phyloP scores from a whole-genome alignment of 2,113 vertebrate genomes.

The Pteruthius melanotis region DNA sequence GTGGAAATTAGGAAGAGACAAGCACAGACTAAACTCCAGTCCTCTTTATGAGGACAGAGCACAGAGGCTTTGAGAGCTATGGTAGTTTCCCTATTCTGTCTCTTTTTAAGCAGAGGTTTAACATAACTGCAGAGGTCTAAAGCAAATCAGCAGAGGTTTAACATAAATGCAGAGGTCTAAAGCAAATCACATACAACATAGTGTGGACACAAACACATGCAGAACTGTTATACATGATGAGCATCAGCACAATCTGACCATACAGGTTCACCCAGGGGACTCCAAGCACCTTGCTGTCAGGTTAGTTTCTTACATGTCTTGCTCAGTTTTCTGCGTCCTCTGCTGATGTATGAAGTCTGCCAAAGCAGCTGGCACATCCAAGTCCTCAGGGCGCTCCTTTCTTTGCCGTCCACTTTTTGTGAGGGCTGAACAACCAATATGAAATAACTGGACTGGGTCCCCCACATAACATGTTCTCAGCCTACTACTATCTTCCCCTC shows the following conservation, averaged over 20 bases:
- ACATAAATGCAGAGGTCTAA: neutral
- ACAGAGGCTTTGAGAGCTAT: neutral
- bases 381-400: slow-evolving; percentile 87
- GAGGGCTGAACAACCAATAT: slow-evolving; percentile 73
- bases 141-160: neutral
- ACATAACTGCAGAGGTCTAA: neutral
- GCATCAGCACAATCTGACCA: neutral
- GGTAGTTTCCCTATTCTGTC: neutral
- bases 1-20: neutral
- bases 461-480: neutral
- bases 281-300: neutral
- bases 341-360: slow-evolving; percentile 95
- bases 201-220: neutral
- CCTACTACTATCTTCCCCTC: neutral
- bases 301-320: slow-evolving; percentile 84
- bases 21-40: neutral
- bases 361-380: slow-evolving; percentile 89
- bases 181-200: neutral
- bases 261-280: neutral
- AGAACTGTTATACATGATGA: neutral
- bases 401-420: slow-evolving; percentile 81
- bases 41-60: neutral
- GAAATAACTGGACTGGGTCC: slow-evolving; percentile 18
- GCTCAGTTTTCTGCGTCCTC: slow-evolving; percentile 85
- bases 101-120: neutral